Conservation (phyloP, 1,140 invertebrate species). For the Hycleus phaleratus region DNA sequence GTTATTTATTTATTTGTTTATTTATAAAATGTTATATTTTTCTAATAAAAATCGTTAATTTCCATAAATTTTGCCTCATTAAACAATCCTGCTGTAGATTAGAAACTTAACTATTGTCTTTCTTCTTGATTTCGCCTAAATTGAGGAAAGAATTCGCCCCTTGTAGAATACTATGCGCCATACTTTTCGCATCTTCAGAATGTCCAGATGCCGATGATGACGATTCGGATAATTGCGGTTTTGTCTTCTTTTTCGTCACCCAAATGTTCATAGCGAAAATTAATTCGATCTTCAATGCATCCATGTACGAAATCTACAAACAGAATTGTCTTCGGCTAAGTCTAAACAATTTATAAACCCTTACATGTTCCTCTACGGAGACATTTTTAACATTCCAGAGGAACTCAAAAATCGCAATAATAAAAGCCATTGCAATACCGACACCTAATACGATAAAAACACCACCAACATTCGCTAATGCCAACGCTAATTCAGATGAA, state of each 20-base stretch:
- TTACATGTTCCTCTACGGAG: constrained; percentile 67
- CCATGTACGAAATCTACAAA: constrained; percentile 50
- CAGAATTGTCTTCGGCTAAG: too few species aligned
- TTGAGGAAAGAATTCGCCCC: constrained; percentile 2
- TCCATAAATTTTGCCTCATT: too few species aligned
- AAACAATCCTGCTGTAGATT: too few species aligned
- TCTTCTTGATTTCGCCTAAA: neutral
- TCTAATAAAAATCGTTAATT: too few species aligned
- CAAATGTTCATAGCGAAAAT: constrained; percentile 57
- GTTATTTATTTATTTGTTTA: too few species aligned
- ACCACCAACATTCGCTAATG: constrained; percentile 82
- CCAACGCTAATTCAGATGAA: constrained; percentile 58
- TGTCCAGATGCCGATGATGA: neutral
- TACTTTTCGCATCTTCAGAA: neutral
- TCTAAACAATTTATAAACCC: neutral
- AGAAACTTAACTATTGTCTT: too few species aligned
- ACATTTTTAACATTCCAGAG: constrained; percentile 72
- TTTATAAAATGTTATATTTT: too few species aligned
- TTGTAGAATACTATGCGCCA: constrained; percentile 1
- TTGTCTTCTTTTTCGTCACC: constrained; percentile 55
- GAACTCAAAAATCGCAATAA: constrained; percentile 69
- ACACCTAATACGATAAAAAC: constrained; percentile 79
- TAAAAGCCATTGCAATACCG: constrained; percentile 56
- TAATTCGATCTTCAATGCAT: constrained; percentile 56
- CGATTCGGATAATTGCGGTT: constrained; percentile 10